These are phyloP conservation scores for Neogale vison DNA, from an alignment of 2,113 vertebrate species.

Conservation along the genomic window DNA sequence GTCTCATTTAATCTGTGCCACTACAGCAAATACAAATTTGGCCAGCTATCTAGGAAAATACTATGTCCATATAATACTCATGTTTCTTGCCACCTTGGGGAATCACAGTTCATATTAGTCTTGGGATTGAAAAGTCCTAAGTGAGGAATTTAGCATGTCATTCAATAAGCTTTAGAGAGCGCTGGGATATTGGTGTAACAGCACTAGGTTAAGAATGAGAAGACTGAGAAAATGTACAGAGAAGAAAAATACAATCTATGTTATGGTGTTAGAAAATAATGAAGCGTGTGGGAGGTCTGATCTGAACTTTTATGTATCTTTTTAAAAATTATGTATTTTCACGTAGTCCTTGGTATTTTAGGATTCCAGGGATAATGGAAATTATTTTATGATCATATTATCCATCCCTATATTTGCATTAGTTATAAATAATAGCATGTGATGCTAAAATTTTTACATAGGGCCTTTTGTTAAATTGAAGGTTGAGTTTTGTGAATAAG, in stretches of 20 bases:
- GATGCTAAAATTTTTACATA: background rate
- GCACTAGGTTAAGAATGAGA: background rate
- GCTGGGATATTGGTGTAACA: background rate
- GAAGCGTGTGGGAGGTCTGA: background rate
- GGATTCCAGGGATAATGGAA: background rate
- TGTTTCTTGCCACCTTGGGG: background rate
- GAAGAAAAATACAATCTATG: background rate
- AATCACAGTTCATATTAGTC: background rate
- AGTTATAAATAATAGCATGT: background rate
- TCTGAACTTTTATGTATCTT: background rate
- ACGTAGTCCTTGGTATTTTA: background rate
- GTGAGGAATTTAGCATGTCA: background rate
- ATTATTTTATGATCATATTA: background rate
- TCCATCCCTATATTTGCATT: background rate
- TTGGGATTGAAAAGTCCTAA: background rate
- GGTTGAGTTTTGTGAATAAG: background rate
- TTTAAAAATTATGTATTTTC: background rate
- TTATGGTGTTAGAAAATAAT: background rate
- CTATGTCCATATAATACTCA: background rate
- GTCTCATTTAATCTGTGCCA: background rate
- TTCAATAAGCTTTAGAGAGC: background rate
- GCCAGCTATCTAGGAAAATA: constrained; percentile 1
- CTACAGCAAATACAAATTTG: background rate
- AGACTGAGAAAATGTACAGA: background rate
- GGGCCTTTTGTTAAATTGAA: background rate